A percentile compares a stretch with the other conserved stretches of the same genome.
Evolutionary conservation across 2,113 vertebrate genomes (phyloP).

Genomic region (Colossoma macropomum): DNA sequence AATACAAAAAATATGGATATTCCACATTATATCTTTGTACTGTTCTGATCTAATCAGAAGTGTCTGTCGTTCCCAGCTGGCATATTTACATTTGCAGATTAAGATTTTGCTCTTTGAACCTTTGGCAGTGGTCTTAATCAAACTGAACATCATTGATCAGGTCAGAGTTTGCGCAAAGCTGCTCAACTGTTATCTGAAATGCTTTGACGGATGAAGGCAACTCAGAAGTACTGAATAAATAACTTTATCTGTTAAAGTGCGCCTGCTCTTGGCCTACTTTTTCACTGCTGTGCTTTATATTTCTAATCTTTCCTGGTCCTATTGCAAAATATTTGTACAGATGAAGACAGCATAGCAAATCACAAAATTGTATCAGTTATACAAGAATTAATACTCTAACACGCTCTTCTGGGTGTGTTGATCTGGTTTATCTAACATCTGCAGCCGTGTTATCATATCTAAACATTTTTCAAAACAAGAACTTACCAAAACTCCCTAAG

Average conservation of each 20-base stretch:
- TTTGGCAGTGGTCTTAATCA: conserved; percentile 36
- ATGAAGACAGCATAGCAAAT: conserved; percentile 3
- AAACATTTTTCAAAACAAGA: conserved; percentile 30
- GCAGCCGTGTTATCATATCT: conserved; percentile 11
- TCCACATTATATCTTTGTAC: neutral
- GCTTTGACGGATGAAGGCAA: neutral
- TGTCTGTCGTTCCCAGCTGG: neutral
- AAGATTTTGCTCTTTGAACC: conserved; percentile 33
- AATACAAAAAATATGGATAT: neutral
- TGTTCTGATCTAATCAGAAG: neutral
- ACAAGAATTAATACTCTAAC: conserved; percentile 26
- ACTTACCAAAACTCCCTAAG: conserved; percentile 19
- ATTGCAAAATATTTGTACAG: conserved; percentile 4
- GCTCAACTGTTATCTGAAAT: conserved; percentile 17
- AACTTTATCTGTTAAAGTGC: neutral
- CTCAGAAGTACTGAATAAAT: conserved; percentile 13
- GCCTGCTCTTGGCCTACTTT: neutral
- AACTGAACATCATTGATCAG: conserved; percentile 47
- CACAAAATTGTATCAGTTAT: neutral
- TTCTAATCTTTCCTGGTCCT: neutral
- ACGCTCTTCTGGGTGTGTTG: neutral
- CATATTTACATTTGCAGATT: conserved; percentile 21
- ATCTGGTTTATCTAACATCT: conserved; percentile 28
- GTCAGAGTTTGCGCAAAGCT: conserved; percentile 54
- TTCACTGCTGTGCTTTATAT: neutral